Conservation (phyloP, 2,888 invertebrate genomes). For the Osedax fenrisi region DNA sequence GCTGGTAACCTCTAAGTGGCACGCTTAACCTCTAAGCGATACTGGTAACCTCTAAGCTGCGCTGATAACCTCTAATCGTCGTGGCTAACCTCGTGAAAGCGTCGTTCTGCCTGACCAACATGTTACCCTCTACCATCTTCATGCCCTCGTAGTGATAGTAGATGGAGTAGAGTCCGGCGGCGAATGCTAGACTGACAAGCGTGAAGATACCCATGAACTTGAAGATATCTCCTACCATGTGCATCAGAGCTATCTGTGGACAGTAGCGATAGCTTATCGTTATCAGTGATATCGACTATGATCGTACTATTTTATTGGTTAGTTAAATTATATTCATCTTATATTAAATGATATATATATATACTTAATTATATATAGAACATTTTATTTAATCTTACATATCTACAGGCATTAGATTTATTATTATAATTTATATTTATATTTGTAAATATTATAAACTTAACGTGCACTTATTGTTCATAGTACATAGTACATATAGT, state of each 20-base stretch:
- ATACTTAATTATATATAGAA: too few relatives aligned
- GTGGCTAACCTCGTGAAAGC: slow-evolving; percentile 8
- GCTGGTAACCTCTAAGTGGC: too few relatives aligned
- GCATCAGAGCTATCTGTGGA: slow-evolving; percentile 55
- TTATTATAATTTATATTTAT: too few relatives aligned
- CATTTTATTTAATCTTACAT: too few relatives aligned
- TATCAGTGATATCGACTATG: not conserved
- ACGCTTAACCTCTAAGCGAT: too few relatives aligned
- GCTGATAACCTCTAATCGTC: too few relatives aligned
- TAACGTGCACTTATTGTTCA: too few relatives aligned
- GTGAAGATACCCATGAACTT: slow-evolving; percentile 58
- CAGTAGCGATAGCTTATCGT: slow-evolving; percentile 54
- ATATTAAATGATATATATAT: too few relatives aligned
- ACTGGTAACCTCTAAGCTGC: too few relatives aligned
- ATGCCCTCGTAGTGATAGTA: slow-evolving; percentile 62
- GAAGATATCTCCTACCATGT: slow-evolving; percentile 60
- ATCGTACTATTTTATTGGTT: not conserved
- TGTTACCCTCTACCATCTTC: slow-evolving; percentile 56
- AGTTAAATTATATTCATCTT: not conserved
- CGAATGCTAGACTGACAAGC: slow-evolving; percentile 57
- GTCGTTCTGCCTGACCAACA: slow-evolving; percentile 37
- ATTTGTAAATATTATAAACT: too few relatives aligned
- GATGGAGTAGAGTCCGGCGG: slow-evolving; percentile 57
- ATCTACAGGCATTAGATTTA: too few relatives aligned
- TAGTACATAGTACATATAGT: too few relatives aligned